Conservation (phyloP, 2,888 invertebrate genomes). For the Junonia oenone region DNA sequence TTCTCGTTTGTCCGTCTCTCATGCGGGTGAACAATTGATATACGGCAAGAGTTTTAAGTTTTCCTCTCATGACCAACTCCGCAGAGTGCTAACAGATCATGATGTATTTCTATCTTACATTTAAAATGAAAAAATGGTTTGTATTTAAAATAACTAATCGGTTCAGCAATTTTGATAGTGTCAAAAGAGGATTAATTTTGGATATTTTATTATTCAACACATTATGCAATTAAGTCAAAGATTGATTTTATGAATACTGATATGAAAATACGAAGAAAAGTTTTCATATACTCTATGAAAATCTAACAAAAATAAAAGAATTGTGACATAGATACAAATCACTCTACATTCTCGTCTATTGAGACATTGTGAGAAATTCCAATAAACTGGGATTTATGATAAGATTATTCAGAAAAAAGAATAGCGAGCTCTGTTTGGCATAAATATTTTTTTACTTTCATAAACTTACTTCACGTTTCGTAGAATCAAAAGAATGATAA, state of each 20-base stretch:
- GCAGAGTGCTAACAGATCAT: too few species aligned
- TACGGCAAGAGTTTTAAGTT: too few species aligned
- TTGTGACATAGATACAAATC: slow-evolving; percentile 11
- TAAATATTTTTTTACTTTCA: slow-evolving; percentile 1
- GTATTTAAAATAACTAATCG: too few species aligned
- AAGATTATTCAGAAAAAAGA: slow-evolving; percentile 11
- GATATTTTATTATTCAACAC: too few species aligned
- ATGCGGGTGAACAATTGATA: too few species aligned
- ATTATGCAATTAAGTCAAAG: too few species aligned
- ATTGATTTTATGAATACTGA: background rate
- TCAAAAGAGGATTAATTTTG: too few species aligned
- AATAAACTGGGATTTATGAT: slow-evolving; percentile 12
- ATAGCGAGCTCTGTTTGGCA: background rate
- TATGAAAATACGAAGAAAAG: background rate
- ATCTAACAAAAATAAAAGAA: slow-evolving; percentile 8
- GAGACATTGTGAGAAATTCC: slow-evolving; percentile 10
- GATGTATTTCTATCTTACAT: too few species aligned
- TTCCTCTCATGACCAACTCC: too few species aligned
- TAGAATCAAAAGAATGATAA: background rate
- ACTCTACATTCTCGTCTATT: slow-evolving; percentile 10
- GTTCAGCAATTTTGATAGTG: too few species aligned
- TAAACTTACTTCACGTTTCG: background rate
- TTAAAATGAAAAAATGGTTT: too few species aligned
- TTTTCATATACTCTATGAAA: slow-evolving; percentile 13
- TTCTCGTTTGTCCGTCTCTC: too few species aligned